phyloP scores from a whole-genome alignment of 2,888 invertebrate genomes.

The Meiosimyza platycephala region DNA sequence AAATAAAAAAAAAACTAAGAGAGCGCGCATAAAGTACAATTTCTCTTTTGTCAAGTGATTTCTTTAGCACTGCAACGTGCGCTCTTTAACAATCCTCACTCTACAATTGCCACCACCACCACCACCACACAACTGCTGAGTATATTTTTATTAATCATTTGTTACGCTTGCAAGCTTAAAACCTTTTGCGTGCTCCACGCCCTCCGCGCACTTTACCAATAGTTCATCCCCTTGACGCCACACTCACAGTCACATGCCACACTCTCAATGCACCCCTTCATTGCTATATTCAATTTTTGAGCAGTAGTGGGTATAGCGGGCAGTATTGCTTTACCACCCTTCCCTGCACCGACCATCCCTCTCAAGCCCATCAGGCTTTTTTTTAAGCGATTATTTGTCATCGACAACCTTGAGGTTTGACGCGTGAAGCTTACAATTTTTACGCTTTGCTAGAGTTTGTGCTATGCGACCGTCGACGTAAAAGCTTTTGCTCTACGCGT shows the following conservation, averaged over 20 bases:
- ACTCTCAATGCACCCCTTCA: not conserved
- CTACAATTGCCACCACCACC: not conserved
- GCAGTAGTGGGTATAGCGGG: not conserved
- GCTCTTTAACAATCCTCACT: too few species aligned
- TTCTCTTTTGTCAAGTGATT: too few species aligned
- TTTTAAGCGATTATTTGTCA: slow-evolving; percentile 38
- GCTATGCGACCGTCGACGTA: not conserved
- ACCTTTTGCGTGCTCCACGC: not conserved
- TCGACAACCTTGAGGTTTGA: slow-evolving; percentile 41
- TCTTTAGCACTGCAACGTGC: too few species aligned
- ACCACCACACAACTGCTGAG: not conserved
- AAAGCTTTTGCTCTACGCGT: slow-evolving; percentile 4
- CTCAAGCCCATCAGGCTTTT: not conserved
- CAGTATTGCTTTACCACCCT: not conserved
- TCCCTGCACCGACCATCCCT: not conserved
- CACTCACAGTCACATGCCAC: slow-evolving; percentile 9
- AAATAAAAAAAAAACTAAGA: not conserved
- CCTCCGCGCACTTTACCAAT: not conserved
- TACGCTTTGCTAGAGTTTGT: not conserved
- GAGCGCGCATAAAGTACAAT: not conserved
- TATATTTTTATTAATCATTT: slow-evolving; percentile 39
- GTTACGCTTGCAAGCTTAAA: slow-evolving; percentile 27
- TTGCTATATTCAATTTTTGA: not conserved
- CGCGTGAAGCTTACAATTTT: slow-evolving; percentile 1
- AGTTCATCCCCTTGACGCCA: not conserved